Evolutionary conservation across 2,113 vertebrate species (phyloP).

Genomic region (Butorides virescens): DNA sequence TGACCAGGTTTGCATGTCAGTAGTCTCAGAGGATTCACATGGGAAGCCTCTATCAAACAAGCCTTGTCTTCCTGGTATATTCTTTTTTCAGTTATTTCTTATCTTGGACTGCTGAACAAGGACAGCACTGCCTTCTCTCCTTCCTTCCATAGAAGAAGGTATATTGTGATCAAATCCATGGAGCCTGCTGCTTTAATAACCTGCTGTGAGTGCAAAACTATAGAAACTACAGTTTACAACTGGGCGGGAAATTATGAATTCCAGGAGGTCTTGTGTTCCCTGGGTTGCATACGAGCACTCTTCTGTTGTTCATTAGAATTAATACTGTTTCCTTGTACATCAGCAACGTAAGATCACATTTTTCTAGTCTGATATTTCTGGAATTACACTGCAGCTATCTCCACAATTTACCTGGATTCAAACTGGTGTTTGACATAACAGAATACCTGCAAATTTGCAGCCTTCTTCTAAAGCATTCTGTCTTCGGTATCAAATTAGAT

Average conservation of each 20-base stretch:
- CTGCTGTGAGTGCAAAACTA: neutral
- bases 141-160: neutral
- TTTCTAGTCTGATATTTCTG: neutral
- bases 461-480: neutral
- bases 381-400: neutral
- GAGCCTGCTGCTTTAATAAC: neutral
- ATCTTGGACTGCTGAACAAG: neutral
- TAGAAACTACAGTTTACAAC: neutral
- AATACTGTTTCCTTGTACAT: neutral
- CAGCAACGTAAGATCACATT: neutral
- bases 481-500: neutral
- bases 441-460: neutral
- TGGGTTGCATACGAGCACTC: neutral
- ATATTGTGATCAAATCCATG: neutral
- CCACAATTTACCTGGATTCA: neutral
- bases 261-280: neutral
- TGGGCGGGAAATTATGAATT: neutral
- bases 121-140: neutral
- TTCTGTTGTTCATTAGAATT: neutral
- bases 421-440: neutral
- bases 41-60: neutral
- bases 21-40: neutral
- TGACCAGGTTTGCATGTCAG: neutral
- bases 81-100: neutral
- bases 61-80: neutral